phyloP scores from a whole-genome alignment of 1,140 invertebrate genomes.

The Ceratoteleas bidentatus region DNA sequence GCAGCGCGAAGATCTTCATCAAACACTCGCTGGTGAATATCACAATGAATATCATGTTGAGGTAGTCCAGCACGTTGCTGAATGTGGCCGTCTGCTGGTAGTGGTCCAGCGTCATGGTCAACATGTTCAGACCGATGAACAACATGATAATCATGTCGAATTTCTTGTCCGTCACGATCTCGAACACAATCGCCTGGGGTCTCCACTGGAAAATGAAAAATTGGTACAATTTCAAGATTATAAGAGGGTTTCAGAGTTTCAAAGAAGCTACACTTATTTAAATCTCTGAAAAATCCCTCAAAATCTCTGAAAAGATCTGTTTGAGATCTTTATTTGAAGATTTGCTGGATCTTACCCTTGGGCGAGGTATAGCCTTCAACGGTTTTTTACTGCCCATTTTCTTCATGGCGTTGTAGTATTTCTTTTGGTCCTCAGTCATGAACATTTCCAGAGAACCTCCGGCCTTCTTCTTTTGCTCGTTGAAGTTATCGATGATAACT shows the following conservation, averaged over 20 bases:
- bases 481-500: constrained; percentile 96
- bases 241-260: too few relatives aligned
- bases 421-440: constrained; percentile 99
- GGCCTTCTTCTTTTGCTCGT: constrained; percentile 99
- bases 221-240: background rate
- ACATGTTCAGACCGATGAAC: constrained; percentile 99
- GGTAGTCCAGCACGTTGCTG: constrained; percentile 91
- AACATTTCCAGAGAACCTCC: constrained; percentile 99
- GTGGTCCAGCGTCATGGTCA: constrained; percentile 98
- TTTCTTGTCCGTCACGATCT: constrained; percentile 98
- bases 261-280: too few relatives aligned
- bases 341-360: constrained; percentile 86
- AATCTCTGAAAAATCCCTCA: too few relatives aligned
- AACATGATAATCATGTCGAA: constrained; percentile 99
- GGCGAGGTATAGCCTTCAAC: constrained; percentile 97
- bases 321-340: background rate
- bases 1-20: constrained; percentile 97
- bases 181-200: constrained; percentile 97
- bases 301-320: too few relatives aligned
- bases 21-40: constrained; percentile 99
- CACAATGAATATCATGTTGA: constrained; percentile 98
- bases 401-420: constrained; percentile 99
- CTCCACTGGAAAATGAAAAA: constrained; percentile 87
- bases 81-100: constrained; percentile 93
- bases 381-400: constrained; percentile 99